These are phyloP conservation scores for Bubo scandiacus DNA, from an alignment of 2,113 vertebrate genomes.

Conservation along the genomic window DNA sequence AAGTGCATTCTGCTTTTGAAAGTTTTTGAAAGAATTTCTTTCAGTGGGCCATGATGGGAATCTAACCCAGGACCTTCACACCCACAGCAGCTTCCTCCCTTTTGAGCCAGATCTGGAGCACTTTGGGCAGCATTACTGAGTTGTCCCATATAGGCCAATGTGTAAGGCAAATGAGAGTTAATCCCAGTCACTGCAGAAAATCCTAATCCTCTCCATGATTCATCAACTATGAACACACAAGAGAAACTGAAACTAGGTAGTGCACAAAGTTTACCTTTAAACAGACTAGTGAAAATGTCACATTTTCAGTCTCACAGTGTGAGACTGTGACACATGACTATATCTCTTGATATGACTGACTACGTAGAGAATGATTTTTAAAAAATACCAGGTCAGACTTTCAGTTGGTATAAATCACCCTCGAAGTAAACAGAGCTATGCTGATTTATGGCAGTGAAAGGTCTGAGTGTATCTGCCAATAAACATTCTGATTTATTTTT, in stretches of 20 bases:
- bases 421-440: not conserved
- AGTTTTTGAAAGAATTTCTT: not conserved
- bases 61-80: not conserved
- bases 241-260: not conserved
- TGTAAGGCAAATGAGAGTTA: not conserved
- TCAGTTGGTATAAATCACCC: not conserved
- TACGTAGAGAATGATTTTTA: not conserved
- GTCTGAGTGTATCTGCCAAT: not conserved
- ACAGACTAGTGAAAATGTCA: not conserved
- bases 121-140: not conserved
- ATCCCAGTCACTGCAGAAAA: not conserved
- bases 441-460: not conserved
- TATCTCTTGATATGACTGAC: not conserved
- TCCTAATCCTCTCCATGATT: not conserved
- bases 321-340: not conserved
- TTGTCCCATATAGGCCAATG: not conserved
- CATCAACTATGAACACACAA: not conserved
- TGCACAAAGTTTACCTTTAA: not conserved
- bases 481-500: not conserved
- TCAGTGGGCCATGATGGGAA: accelerated
- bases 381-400: not conserved
- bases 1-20: not conserved
- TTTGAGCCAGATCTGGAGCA: not conserved
- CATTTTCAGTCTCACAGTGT: too few relatives aligned
- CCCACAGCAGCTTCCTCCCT: accelerated